Conservation (phyloP, 2,113 vertebrate species). For the Centropristis striata region DNA sequence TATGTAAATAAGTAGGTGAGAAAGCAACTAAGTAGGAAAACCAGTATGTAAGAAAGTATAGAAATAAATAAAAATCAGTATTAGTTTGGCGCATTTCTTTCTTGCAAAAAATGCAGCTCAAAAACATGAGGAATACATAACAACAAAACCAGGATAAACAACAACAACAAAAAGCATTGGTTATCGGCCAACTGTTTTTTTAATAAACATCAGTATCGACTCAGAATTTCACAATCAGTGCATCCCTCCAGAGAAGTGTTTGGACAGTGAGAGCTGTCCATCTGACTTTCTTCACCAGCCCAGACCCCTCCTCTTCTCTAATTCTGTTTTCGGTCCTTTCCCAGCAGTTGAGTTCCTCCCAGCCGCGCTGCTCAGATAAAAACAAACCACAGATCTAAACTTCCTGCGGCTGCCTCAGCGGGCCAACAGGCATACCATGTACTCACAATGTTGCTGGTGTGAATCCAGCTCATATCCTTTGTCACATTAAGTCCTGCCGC, state of each 20-base stretch:
- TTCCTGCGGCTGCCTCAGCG: constrained; percentile 44
- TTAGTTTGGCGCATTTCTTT: no score
- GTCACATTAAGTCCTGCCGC: constrained; percentile 28
- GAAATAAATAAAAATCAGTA: no score
- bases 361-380: constrained; percentile 31
- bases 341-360: constrained; percentile 50
- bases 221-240: no score
- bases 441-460: not conserved
- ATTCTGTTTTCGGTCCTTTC: constrained; percentile 33
- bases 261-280: not conserved
- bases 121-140: no score
- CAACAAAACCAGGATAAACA: no score
- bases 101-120: no score
- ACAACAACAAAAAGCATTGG: no score
- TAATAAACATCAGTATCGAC: no score
- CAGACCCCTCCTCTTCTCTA: not conserved
- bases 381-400: constrained; percentile 58
- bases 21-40: no score
- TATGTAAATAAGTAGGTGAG: no score
- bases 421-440: constrained; percentile 1
- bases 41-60: no score
- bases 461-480: constrained; percentile 38
- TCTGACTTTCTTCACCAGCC: not conserved
- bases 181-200: no score
- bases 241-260: not conserved